These are phyloP conservation scores for Corticium candelabrum DNA, from an alignment of 37 sponge, comb jelly and placozoan species.

Conservation along the genomic window DNA sequence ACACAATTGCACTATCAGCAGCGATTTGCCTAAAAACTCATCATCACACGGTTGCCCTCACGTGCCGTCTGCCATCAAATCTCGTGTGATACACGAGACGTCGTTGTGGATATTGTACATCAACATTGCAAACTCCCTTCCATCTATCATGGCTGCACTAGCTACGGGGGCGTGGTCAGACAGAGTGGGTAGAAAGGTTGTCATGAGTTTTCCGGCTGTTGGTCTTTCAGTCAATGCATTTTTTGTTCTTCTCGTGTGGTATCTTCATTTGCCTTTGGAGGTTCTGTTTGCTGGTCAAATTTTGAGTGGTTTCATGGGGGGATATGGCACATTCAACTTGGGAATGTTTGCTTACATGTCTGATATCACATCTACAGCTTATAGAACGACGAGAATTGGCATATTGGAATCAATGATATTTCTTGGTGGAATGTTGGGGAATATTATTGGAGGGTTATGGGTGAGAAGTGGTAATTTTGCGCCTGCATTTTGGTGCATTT, in stretches of 20 bases:
- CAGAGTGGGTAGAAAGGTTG: constrained; percentile 34
- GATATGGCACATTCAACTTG: constrained; percentile 45
- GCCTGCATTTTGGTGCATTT: constrained; percentile 26
- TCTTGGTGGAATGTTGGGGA: constrained; percentile 49
- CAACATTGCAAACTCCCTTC: constrained; percentile 43
- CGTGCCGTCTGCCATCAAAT: constrained; percentile 12
- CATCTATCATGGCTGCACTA: constrained; percentile 39
- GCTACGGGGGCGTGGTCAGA: constrained; percentile 58
- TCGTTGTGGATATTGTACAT: constrained; percentile 67
- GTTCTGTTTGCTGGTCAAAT: constrained; percentile 34
- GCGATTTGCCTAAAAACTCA: background rate
- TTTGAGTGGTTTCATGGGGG: constrained; percentile 36
- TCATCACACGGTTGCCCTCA: background rate
- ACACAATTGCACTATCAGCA: constrained; percentile 34
- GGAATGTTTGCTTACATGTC: constrained; percentile 53
- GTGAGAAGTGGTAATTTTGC: constrained; percentile 16
- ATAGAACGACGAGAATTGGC: constrained; percentile 51
- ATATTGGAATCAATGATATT: constrained; percentile 70
- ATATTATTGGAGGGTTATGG: constrained; percentile 53
- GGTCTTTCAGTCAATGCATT: constrained; percentile 31
- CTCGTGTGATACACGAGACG: constrained; percentile 29
- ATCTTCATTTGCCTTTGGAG: constrained; percentile 12
- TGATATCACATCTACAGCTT: constrained; percentile 28
- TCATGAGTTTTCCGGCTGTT: constrained; percentile 45
- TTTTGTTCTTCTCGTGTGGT: constrained; percentile 28